These are phyloP conservation scores for Hydrolagus colliei DNA, from an alignment of 2,797 vertebrate genomes.

Conservation along the genomic window DNA sequence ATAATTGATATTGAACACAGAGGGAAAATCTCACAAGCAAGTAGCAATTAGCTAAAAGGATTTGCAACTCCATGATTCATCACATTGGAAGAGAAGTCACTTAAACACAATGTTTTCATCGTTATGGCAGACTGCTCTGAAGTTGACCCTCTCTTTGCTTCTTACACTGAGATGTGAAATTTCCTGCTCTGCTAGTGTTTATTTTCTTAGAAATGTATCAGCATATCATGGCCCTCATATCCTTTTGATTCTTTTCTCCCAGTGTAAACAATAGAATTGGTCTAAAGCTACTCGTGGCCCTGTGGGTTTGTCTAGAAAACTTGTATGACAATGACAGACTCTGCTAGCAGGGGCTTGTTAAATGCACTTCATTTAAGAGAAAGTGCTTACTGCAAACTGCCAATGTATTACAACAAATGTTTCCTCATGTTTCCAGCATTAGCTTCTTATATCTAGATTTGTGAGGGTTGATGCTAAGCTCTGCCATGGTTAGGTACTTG, in stretches of 20 bases:
- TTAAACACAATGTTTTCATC: conserved; percentile 68
- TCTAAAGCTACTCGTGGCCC: conserved; percentile 45
- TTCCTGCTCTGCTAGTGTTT: conserved; percentile 64
- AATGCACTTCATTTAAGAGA: neutral
- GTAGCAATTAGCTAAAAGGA: conserved; percentile 99
- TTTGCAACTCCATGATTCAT: conserved; percentile 92
- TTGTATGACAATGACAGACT: conserved; percentile 39
- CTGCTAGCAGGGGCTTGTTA: neutral
- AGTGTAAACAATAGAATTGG: conserved; percentile 54
- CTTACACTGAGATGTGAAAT: conserved; percentile 66
- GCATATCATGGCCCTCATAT: conserved; percentile 54
- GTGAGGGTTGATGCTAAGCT: neutral
- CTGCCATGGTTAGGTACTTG: neutral
- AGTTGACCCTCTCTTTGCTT: conserved; percentile 59
- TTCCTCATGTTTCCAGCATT: neutral
- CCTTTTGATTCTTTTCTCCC: conserved; percentile 60
- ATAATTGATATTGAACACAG: conserved; percentile 99
- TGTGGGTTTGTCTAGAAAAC: conserved; percentile 47
- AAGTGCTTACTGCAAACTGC: neutral
- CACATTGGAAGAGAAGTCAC: conserved; percentile 84
- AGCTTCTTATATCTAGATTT: neutral
- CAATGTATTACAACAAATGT: neutral
- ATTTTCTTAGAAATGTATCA: conserved; percentile 60
- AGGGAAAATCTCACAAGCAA: conserved; percentile 82
- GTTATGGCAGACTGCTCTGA: conserved; percentile 52